Base-by-base conservation (phyloP, 1,140 invertebrate genomes). In the Schlechtendalia chinensis region DNA sequence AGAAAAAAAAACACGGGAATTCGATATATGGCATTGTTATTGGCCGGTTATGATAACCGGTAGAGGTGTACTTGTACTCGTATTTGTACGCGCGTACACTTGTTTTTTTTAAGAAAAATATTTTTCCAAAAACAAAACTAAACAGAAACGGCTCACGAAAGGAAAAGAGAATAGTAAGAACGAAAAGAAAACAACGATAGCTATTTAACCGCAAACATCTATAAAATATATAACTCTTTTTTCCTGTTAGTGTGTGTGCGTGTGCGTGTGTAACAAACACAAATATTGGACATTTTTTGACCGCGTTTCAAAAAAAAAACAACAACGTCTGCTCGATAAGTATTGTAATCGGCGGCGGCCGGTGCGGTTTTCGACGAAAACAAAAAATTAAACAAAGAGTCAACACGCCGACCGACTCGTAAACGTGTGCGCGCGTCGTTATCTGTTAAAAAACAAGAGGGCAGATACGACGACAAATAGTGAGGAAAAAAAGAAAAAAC, bases 381-480 rank as follows among this genome's bases (percentile, higher is more conserved):
- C n/a, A n/a, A n/a, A n/a, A n/a, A n/a, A n/a, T n/a, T n/a, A 39
- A 39, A 39, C 32, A 39, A 3, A 61, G 4, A 79, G 75, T 79
- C 56, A 79, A 79, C 58, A 63, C 5, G 39, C 75, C 56, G 58
- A 59, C 32, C 29, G 74, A 47, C 56, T 24, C 16, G 75, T 63
- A 79, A 61, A 63, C 75, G 45, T 61, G 56, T 39, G 32, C 75
- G 45, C 47, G 56, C 61, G 54, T 45, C 61, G 75, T 79, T 79
- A 79, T 79, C 75, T 61, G 75, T 61, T 59, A 61, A 79, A 79
- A 61, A 79, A 79, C 47, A 79, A 63, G 58, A 79, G 75, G 56
- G 58, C 75, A 79, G 75, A 79, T 79, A 79, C 39, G 75, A 79
- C 61, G 58, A 61, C 75, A 79, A 79, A 79, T 79, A 77, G 16